Evolutionary conservation across 2,113 vertebrate genomes (phyloP), one percentile per base, ranked within the genome.

Genomic region (Hyaena hyaena): DNA sequence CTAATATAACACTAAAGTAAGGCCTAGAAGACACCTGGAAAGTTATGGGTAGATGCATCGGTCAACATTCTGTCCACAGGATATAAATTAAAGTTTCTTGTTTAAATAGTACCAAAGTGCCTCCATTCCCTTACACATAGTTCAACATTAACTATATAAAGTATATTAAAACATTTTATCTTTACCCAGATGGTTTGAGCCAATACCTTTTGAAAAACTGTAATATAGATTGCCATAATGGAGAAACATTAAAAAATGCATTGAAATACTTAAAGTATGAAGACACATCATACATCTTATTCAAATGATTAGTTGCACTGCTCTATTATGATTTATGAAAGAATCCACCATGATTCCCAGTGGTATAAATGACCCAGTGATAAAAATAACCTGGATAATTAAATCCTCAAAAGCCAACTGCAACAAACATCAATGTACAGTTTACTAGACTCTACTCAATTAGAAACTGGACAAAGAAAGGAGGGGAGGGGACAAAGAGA

Each of bases 271-370:
- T 92, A 45, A 94, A 86, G 5, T 73, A 85, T 95, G 39, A 84
- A 96, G 61, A 71, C 7, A 55, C 26, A 81, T 91, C 23, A 88
- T 71, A 43, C 45, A 88, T 90, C 77, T 93, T 39, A 21, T 84
- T 89, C 90, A 76, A 93, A 87, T 96, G 80, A 96, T 91, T 93
- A 93, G 96, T 92, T 92, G 43, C 15, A 61, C n/a, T 84, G 43
- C 12, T 93, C 4, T 90, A 48, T 73, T 87, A 28, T 92, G 68
- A 96, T 39, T 86, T 53, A 81, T 50, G 63, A 93, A 95, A 74
- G 26, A 96, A 94, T 87, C 83, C 28, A 85, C 80, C 26, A 69
- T 35, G 53, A 73, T 31, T 39, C 17, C 12, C 12, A 61, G 11
- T 35, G 2, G 48, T 26, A 81, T 28, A 94, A 94, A 82, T 92